A percentile compares a stretch with the other conserved stretches of the same genome.
Conservation (phyloP, 2,113 vertebrate genomes). For the Emydura subglobosa region DNA sequence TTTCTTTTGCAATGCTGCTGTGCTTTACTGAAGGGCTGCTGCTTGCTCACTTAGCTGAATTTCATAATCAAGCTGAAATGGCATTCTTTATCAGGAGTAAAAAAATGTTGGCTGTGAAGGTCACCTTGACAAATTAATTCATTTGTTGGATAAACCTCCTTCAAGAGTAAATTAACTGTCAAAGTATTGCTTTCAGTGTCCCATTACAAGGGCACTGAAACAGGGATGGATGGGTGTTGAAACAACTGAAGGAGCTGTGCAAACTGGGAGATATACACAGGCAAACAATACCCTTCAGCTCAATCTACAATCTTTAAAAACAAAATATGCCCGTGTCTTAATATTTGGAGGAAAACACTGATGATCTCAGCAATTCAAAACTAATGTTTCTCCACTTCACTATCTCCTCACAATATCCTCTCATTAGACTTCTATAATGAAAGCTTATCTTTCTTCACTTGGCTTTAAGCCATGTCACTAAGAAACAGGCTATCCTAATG, state of each 20-base stretch:
- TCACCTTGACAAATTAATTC: slow-evolving; percentile 58
- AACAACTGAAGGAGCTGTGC: background rate
- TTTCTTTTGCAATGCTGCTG: background rate
- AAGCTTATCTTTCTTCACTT: background rate
- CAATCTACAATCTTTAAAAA: background rate
- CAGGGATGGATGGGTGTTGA: background rate
- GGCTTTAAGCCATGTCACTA: background rate
- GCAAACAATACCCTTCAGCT: background rate
- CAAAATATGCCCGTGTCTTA: background rate
- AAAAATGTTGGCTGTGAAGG: accelerated
- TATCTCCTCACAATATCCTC: background rate
- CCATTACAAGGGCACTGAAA: accelerated
- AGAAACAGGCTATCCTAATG: background rate
- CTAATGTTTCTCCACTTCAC: background rate
- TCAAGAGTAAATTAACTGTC: slow-evolving; percentile 7
- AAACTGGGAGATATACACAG: background rate
- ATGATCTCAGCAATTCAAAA: background rate
- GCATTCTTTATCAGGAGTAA: slow-evolving; percentile 39
- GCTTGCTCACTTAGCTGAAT: background rate
- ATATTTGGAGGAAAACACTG: background rate
- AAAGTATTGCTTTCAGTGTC: slow-evolving; percentile 31
- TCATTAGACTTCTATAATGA: background rate
- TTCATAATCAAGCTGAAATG: background rate
- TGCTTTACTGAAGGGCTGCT: accelerated
- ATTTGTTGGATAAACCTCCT: slow-evolving; percentile 11